Percentiles rank a stretch among this genome's conserved stretches.
Evolutionary conservation across 2,888 invertebrate genomes (phyloP).

Genomic region (Drosophila meridiana): DNA sequence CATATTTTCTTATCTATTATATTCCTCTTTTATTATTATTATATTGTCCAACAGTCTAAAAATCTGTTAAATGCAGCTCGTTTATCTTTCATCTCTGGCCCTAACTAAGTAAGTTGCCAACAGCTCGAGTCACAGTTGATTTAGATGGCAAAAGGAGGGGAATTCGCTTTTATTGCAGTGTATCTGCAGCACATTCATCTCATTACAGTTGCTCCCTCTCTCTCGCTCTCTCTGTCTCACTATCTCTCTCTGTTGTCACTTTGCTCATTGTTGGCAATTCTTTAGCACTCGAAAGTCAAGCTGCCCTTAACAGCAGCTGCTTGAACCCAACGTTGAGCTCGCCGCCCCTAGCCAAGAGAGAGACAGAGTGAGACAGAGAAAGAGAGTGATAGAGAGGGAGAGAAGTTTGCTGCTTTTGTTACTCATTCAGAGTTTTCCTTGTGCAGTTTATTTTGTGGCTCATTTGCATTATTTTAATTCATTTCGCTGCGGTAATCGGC

Average conservation of each 20-base stretch:
- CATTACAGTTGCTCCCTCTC: conserved; percentile 8
- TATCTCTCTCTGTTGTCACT: neutral
- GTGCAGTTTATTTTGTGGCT: conserved; percentile 54
- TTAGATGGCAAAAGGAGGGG: conserved; percentile 10
- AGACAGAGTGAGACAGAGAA: neutral
- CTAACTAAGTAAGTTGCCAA: conserved; percentile 16
- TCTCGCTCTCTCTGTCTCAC: neutral
- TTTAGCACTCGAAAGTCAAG: conserved; percentile 47
- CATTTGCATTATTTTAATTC: conserved; percentile 80
- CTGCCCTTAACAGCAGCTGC: conserved; percentile 46
- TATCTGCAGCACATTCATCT: conserved; percentile 27
- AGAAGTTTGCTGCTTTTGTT: conserved; percentile 41
- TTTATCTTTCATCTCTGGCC: conserved; percentile 16
- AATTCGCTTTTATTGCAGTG: neutral
- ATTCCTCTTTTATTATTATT: neutral
- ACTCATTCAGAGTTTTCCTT: conserved; percentile 13
- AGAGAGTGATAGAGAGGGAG: neutral
- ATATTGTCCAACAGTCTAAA: neutral
- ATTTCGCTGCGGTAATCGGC: conserved; percentile 56
- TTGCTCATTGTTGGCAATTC: conserved; percentile 26
- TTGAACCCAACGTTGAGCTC: neutral
- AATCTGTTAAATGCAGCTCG: conserved; percentile 1
- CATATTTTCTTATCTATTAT: neutral
- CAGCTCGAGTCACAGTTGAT: conserved; percentile 31
- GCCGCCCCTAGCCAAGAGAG: conserved; percentile 5